These are phyloP conservation scores for Ophiothrix spiculata DNA, from an alignment of 35 echinoderm and acorn worm genomes.

Conservation along the genomic window DNA sequence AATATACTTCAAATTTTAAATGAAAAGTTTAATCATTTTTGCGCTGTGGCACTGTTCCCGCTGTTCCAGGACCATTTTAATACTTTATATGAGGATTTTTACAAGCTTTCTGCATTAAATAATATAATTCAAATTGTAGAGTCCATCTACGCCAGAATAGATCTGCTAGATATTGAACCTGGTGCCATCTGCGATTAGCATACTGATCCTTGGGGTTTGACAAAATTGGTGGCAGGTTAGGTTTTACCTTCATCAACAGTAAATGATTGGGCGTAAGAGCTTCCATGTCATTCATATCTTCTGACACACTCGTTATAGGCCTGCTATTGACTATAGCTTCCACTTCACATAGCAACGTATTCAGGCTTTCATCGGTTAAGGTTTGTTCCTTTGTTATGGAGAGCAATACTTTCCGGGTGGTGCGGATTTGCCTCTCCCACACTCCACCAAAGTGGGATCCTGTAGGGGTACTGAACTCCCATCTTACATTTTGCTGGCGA, in stretches of 20 bases:
- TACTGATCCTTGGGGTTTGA: constrained; percentile 53
- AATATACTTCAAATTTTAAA: no score
- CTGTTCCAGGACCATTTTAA: no score
- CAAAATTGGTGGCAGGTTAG: background rate
- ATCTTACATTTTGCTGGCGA: constrained; percentile 25
- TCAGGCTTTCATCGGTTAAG: constrained; percentile 53
- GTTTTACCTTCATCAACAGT: constrained; percentile 20
- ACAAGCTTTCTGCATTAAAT: no score
- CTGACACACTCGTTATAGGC: constrained; percentile 40
- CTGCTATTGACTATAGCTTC: constrained; percentile 60
- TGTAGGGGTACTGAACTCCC: constrained; percentile 56
- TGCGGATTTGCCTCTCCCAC: constrained; percentile 66
- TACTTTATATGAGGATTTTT: no score
- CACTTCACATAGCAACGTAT: constrained; percentile 46
- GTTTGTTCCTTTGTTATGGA: constrained; percentile 39
- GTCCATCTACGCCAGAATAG: constrained; percentile 65
- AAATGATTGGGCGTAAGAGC: constrained; percentile 60
- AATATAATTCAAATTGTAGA: no score
- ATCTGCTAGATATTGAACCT: constrained; percentile 50
- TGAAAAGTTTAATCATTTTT: no score
- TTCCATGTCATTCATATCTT: constrained; percentile 48
- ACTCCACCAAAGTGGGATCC: constrained; percentile 59
- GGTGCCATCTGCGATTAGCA: constrained; percentile 36
- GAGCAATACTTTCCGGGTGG: constrained; percentile 19
- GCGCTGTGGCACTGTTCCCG: no score